Evolutionary conservation across 2,113 vertebrate genomes (phyloP).

Genomic region (Phylloscopus trochiloides): DNA sequence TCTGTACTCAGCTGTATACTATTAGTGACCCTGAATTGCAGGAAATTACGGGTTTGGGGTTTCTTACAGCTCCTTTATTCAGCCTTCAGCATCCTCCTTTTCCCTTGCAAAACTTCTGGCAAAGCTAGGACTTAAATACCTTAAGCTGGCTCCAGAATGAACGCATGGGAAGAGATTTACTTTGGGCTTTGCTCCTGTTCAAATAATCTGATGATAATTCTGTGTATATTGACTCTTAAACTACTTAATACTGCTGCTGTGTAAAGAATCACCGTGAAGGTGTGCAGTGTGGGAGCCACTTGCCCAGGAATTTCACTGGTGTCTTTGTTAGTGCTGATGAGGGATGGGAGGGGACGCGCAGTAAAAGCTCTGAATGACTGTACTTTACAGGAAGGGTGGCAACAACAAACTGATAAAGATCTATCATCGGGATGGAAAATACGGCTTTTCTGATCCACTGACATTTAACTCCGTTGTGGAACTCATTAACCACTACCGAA

Average conservation of each 20-base stretch:
- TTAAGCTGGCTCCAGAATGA: conserved; percentile 5
- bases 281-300: background rate
- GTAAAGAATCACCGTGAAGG: background rate
- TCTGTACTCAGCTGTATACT: background rate
- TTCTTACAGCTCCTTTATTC: background rate
- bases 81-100: conserved; percentile 1
- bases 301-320: background rate
- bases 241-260: background rate
- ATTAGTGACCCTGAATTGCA: background rate
- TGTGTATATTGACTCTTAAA: background rate
- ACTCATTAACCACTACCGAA: conserved; percentile 92
- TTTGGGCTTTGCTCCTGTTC: conserved; percentile 29
- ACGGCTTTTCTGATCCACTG: conserved; percentile 94
- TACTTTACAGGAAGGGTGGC: conserved; percentile 88
- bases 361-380: background rate
- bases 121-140: background rate
- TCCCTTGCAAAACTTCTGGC: background rate
- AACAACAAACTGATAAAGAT: conserved; percentile 98
- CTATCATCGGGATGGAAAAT: conserved; percentile 90
- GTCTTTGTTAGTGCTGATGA: background rate
- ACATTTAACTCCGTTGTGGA: conserved; percentile 94
- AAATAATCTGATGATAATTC: conserved; percentile 16
- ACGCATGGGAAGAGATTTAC: background rate
- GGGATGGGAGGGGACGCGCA: background rate
- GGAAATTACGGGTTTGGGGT: background rate